phyloP scores from a whole-genome alignment of 2,888 invertebrate genomes.

The Chesias legatella region DNA sequence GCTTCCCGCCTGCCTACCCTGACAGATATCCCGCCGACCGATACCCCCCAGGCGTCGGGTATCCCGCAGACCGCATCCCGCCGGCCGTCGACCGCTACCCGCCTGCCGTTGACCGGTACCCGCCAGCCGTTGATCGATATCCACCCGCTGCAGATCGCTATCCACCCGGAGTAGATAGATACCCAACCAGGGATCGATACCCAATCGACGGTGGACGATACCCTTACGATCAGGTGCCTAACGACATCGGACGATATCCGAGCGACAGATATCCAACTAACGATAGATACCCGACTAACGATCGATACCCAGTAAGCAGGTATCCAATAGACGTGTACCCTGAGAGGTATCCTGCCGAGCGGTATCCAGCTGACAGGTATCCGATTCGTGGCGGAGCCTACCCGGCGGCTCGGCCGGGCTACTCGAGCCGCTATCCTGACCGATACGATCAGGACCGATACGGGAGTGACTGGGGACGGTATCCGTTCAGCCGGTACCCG shows the following conservation, averaged over 20 bases:
- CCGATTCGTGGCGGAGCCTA: constrained; percentile 57
- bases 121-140: constrained; percentile 62
- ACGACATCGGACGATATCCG: constrained; percentile 58
- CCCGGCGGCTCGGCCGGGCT: constrained; percentile 50
- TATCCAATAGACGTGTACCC: constrained; percentile 63
- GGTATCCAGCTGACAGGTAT: constrained; percentile 60
- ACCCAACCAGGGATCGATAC: constrained; percentile 32
- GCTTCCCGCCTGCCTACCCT: constrained; percentile 52
- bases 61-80: constrained; percentile 71
- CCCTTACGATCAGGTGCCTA: constrained; percentile 57
- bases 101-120: constrained; percentile 73
- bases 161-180: constrained; percentile 38
- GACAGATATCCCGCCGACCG: constrained; percentile 70
- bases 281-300: constrained; percentile 62
- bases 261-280: constrained; percentile 52
- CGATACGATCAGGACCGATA: constrained; percentile 73
- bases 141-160: constrained; percentile 60
- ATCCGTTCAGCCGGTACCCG: constrained; percentile 68
- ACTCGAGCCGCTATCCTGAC: constrained; percentile 67
- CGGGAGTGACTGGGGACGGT: constrained; percentile 65
- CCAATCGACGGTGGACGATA: constrained; percentile 35
- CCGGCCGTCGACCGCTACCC: constrained; percentile 78
- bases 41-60: constrained; percentile 53
- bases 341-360: constrained; percentile 53
- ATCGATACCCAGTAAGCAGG: constrained; percentile 64